phyloP scores from a whole-genome alignment of 2,113 vertebrate species.

The Corythornis cristatus region DNA sequence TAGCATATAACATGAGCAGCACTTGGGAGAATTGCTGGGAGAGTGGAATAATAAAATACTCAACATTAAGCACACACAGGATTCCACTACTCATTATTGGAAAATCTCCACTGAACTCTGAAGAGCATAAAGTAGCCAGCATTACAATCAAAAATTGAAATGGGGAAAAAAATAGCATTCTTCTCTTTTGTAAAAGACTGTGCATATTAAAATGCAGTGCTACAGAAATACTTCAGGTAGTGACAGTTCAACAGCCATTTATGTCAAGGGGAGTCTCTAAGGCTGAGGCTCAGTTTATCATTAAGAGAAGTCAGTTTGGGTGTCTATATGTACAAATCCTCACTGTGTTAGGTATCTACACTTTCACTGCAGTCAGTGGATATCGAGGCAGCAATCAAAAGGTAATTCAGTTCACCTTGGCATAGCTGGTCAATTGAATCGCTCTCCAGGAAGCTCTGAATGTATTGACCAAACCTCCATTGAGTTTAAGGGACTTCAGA shows the following conservation, averaged over 20 bases:
- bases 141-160: neutral
- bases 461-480: neutral
- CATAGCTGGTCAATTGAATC: neutral
- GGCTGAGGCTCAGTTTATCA: neutral
- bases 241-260: neutral
- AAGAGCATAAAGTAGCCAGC: neutral
- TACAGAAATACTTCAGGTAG: neutral
- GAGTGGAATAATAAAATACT: neutral
- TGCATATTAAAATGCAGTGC: neutral
- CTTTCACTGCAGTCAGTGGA: neutral
- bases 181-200: neutral
- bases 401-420: neutral
- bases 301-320: neutral
- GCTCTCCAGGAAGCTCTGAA: neutral
- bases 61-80: neutral
- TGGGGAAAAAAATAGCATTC: neutral
- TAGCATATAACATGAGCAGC: neutral
- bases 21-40: neutral
- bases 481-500: neutral
- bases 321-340: neutral
- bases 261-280: neutral
- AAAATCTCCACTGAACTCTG: neutral
- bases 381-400: neutral
- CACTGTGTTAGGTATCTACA: neutral
- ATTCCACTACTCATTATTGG: neutral